These are phyloP conservation scores for Puffinus mauretanicus DNA, from an alignment of 2,113 vertebrate genomes.

Conservation along the genomic window DNA sequence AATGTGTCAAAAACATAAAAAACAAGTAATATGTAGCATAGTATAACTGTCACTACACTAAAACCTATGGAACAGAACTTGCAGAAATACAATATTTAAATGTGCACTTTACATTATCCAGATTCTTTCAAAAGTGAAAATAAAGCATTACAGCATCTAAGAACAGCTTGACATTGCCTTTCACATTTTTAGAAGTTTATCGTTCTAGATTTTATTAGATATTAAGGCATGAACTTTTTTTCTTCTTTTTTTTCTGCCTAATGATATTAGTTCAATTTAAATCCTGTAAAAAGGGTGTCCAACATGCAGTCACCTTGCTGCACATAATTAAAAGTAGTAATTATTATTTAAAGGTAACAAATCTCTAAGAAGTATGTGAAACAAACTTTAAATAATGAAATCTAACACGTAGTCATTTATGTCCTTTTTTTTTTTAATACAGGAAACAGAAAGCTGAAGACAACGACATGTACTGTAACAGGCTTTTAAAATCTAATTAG, in stretches of 20 bases:
- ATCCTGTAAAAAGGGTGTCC: background rate
- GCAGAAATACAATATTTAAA: background rate
- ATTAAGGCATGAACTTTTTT: background rate
- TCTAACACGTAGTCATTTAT: background rate
- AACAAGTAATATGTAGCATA: background rate
- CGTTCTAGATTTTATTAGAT: background rate
- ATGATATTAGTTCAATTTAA: background rate
- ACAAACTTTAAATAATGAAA: background rate
- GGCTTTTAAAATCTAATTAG: conserved; percentile 73
- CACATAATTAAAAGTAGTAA: background rate
- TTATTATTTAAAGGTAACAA: background rate
- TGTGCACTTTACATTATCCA: background rate
- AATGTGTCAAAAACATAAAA: background rate
- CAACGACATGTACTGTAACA: conserved; percentile 65
- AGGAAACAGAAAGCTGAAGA: conserved; percentile 98
- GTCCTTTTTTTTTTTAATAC: conserved; percentile 31
- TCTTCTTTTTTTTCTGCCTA: background rate
- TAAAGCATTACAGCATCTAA: background rate
- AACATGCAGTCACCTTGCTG: background rate
- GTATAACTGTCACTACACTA: background rate
- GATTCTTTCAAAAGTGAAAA: background rate
- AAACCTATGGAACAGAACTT: background rate
- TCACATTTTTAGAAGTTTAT: background rate
- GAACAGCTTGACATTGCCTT: background rate
- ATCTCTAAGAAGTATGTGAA: background rate